A percentile compares a stretch with the other conserved stretches of the same genome.
phyloP scores from a whole-genome alignment of 2,797 vertebrate genomes.

The Oceanodroma leucorhoa region DNA sequence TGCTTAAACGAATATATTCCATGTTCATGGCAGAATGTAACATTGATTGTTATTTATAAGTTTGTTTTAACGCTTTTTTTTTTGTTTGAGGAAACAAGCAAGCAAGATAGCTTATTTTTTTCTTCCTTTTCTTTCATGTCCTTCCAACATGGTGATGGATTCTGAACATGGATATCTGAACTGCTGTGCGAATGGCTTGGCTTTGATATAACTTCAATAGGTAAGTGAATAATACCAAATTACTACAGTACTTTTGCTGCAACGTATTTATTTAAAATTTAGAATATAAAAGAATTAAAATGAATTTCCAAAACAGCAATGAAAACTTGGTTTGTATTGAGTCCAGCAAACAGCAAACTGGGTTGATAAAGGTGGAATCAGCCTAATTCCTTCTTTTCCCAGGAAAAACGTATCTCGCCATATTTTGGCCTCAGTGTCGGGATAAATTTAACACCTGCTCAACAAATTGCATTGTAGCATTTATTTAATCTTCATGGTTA shows the following conservation, averaged over 20 bases:
- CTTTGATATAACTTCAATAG: constrained; percentile 53
- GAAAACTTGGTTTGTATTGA: not conserved
- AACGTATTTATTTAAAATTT: not conserved
- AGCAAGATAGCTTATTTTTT: constrained; percentile 24
- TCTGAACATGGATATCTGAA: not conserved
- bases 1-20: not conserved
- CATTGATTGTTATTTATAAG: not conserved
- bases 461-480: not conserved
- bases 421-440: not conserved
- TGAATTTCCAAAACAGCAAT: not conserved
- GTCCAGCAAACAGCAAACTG: not conserved
- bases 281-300: not conserved
- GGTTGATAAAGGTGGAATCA: not conserved
- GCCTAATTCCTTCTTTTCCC: not conserved
- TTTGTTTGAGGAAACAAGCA: not conserved
- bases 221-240: constrained; percentile 70
- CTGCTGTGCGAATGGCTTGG: constrained; percentile 30
- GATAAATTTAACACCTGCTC: not conserved
- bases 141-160: not conserved
- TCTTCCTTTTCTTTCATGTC: constrained; percentile 58
- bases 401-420: rapidly evolving
- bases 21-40: not conserved
- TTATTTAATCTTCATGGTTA: not conserved
- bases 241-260: not conserved
- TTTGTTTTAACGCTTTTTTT: not conserved